A percentile compares a stretch with the other conserved stretches of the same genome.
Conservation (phyloP, 2,888 invertebrate species). For the Sinodicranocentrus sp. region DNA sequence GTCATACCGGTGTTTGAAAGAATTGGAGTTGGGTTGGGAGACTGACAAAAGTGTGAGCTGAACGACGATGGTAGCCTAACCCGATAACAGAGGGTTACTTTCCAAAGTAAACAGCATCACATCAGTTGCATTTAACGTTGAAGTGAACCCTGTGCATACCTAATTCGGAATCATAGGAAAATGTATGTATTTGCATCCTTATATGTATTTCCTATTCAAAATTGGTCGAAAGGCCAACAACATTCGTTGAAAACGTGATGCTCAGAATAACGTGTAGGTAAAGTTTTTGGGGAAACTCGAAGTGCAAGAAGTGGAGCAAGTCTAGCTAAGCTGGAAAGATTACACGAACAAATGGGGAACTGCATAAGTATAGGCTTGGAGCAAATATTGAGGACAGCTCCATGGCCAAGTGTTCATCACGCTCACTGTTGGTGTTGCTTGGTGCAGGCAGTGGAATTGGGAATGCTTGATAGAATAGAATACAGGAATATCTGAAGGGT, state of each 20-base stretch:
- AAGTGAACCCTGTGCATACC: neutral
- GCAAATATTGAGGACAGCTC: conserved; percentile 46
- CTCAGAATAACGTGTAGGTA: neutral
- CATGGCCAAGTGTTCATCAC: conserved; percentile 23
- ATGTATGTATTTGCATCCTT: neutral
- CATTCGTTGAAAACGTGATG: conserved; percentile 6
- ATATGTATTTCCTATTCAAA: no score
- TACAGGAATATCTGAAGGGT: no score
- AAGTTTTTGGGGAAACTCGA: neutral
- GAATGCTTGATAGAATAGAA: no score
- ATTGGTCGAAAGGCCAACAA: no score
- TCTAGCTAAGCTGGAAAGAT: neutral
- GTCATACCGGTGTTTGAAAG: neutral
- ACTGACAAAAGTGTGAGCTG: neutral
- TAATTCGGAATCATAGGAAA: neutral
- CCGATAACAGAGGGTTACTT: neutral
- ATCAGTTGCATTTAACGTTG: neutral
- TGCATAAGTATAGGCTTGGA: conserved; percentile 20
- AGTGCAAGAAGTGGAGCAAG: conserved; percentile 2
- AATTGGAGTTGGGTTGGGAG: neutral
- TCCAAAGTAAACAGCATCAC: neutral
- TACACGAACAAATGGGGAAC: neutral
- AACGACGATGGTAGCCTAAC: neutral
- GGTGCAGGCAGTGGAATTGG: no score
- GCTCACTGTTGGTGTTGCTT: no score